Evolutionary conservation across 1,140 invertebrate species (phyloP).

Genomic region (Trissolcus basalis): DNA sequence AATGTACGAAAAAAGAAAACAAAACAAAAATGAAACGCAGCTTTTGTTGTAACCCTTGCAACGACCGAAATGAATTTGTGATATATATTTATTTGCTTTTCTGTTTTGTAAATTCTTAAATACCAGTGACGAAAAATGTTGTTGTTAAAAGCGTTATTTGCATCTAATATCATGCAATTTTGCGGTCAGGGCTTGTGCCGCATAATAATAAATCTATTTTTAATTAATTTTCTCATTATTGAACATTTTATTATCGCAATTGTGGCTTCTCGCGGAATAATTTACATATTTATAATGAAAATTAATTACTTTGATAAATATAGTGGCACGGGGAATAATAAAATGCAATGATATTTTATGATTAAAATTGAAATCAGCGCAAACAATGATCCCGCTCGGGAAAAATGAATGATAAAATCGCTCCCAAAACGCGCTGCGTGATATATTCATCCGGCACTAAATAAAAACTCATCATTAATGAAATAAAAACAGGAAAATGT

Average conservation of each 20-base stretch:
- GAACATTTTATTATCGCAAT: conserved; percentile 44
- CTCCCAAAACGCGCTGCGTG: conserved; percentile 17
- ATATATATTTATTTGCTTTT: too few species aligned
- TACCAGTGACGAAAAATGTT: neutral
- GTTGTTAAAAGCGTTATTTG: conserved; percentile 9
- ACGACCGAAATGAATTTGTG: too few species aligned
- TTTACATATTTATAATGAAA: conserved; percentile 55
- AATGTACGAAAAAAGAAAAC: conserved; percentile 15
- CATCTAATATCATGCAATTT: conserved; percentile 19
- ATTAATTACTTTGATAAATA: conserved; percentile 51
- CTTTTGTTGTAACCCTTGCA: too few species aligned
- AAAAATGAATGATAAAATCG: conserved; percentile 51
- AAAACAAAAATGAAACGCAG: too few species aligned
- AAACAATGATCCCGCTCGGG: conserved; percentile 39
- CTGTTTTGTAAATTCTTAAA: neutral
- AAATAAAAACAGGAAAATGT: conserved; percentile 29
- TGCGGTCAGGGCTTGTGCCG: conserved; percentile 1
- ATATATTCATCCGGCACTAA: conserved; percentile 30
- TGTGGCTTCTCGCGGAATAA: conserved; percentile 35
- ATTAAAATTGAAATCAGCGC: conserved; percentile 49
- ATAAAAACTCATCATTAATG: conserved; percentile 23
- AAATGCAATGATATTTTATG: conserved; percentile 49
- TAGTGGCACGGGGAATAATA: conserved; percentile 23
- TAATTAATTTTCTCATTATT: conserved; percentile 48
- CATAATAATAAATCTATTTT: conserved; percentile 43